phyloP scores from a whole-genome alignment of 2,797 vertebrate genomes.

The Esox lucius region DNA sequence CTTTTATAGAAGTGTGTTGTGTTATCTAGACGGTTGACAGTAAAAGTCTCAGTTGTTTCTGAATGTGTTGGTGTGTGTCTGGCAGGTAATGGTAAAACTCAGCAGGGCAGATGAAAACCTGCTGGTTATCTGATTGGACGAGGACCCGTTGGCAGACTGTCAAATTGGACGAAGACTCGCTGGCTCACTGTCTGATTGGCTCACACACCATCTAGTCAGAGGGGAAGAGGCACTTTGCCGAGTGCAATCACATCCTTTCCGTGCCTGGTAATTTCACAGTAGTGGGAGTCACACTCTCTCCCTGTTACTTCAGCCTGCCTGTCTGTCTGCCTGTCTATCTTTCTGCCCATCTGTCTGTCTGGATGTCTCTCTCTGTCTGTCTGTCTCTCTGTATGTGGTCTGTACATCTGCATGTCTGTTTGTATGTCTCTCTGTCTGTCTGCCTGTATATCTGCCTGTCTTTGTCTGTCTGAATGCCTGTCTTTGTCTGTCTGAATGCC shows the following conservation, averaged over 20 bases:
- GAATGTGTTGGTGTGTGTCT: conserved; percentile 7
- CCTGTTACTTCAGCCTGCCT: background rate
- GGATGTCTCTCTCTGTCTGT: too few relatives aligned
- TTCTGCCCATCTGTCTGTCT: background rate
- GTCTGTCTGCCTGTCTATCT: background rate
- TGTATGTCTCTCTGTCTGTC: too few relatives aligned
- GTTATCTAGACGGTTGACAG: background rate
- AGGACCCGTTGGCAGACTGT: conserved; percentile 10
- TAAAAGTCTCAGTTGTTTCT: background rate
- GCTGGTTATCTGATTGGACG: background rate
- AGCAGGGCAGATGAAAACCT: conserved; percentile 31
- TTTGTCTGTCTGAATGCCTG: too few relatives aligned
- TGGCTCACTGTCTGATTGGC: conserved; percentile 54
- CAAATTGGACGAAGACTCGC: conserved; percentile 29
- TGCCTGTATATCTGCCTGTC: too few relatives aligned
- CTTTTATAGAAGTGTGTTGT: background rate
- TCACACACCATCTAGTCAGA: conserved; percentile 43
- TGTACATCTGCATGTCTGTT: background rate
- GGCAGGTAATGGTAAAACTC: conserved; percentile 30
- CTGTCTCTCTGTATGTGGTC: too few relatives aligned
- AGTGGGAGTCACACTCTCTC: conserved; percentile 18
- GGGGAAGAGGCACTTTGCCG: conserved; percentile 13
- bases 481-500: too few relatives aligned
- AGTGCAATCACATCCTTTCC: background rate
- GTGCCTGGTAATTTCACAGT: background rate